Base-by-base conservation (phyloP, 2,888 invertebrate genomes). In the Seira ritae region DNA sequence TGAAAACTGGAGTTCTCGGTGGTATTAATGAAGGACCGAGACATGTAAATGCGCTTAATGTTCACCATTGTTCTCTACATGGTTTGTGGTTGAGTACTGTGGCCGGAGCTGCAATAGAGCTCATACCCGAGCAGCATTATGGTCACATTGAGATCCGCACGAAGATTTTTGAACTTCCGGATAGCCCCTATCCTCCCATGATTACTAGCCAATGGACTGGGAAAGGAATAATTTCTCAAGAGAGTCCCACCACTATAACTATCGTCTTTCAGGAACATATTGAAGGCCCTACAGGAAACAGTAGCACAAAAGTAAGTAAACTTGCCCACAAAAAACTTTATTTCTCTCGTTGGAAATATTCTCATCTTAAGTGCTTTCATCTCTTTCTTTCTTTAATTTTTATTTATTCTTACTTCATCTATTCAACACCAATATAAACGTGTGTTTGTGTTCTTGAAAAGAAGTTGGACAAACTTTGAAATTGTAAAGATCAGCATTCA, bases 241-340 rank as follows among this genome's bases (percentile, higher is more conserved):
- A 86, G 66, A 84, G 82, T 42, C 87, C 87, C 12, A 88, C 88
- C 1, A 86, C 88, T n/a, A 60, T 88, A 1, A 87, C 85, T 2
- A 81, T 88, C 3, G 78, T 88, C 17, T 85, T 88, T 46, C 88
- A 88, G 65, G 87, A 85, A 31, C 83, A 84, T 31, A 73, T 80
- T 17, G 68, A 79, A n/a, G 50, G 15, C 6, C 50, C 12, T 8
- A 50, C 1, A 2, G 50, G 12, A n/a, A 50, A 50, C 50, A 50
- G 12, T 50, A 15, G 12, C 3, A 50, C n/a, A n/a, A n/a, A n/a
- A n/a, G n/a, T n/a, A n/a, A 50, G 50, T 12, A 50, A 50, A 15
- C 50, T 50, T 50, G 17, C 31, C 2, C 31, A 31, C 31, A 31
- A 31, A 31, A 2, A 31, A 31, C 31, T 31, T 31, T 8, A 31